Evolutionary conservation across 2,888 invertebrate genomes (phyloP).

Genomic region (Kuschelorhynchus macadamiae): DNA sequence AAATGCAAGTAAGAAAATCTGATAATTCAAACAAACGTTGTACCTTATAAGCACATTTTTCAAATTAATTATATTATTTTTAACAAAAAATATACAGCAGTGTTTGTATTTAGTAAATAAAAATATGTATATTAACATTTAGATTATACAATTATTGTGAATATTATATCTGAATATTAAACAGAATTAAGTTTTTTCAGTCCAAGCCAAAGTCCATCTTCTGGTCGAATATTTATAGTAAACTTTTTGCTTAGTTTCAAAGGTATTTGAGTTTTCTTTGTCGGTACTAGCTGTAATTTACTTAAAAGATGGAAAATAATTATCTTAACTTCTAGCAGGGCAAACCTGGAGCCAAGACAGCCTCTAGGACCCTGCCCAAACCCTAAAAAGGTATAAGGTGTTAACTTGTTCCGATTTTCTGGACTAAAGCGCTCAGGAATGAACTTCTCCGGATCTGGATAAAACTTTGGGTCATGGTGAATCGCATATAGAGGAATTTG

Average conservation of each 20-base stretch:
- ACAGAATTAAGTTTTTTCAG: conserved; percentile 34
- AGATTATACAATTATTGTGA: no score
- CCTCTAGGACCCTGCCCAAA: conserved; percentile 72
- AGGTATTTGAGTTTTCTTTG: conserved; percentile 60
- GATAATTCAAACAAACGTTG: no score
- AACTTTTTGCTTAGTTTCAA: conserved; percentile 54
- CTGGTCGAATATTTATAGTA: conserved; percentile 54
- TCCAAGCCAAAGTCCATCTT: conserved; percentile 51
- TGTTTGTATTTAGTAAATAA: no score
- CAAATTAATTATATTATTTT: no score
- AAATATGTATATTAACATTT: no score
- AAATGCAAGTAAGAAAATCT: no score
- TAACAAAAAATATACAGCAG: no score
- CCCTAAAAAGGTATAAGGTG: conserved; percentile 70
- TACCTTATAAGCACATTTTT: no score
- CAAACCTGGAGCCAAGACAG: conserved; percentile 69
- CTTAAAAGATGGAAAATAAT: conserved; percentile 57
- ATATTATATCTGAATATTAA: no score
- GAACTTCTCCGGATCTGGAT: conserved; percentile 68
- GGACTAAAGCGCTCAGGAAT: conserved; percentile 66
- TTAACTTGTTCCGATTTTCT: conserved; percentile 65
- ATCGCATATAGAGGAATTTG: conserved; percentile 64
- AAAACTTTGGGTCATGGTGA: conserved; percentile 68
- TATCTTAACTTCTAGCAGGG: conserved; percentile 63
- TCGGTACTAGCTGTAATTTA: conserved; percentile 59